phyloP scores from a whole-genome alignment of 2,113 vertebrate genomes.

The Pteruthius melanotis region DNA sequence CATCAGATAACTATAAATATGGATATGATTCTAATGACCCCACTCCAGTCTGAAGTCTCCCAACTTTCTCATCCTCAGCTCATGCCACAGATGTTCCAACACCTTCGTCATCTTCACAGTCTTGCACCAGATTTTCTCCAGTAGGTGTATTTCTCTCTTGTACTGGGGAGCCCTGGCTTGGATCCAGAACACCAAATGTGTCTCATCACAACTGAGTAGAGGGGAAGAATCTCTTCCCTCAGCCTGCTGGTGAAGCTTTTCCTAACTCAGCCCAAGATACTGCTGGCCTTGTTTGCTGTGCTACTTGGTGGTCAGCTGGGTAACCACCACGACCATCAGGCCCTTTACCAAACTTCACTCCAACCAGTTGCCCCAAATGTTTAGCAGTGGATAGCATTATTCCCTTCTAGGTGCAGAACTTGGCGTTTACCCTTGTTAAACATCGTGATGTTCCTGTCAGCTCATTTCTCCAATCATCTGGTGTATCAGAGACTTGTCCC shows the following conservation, averaged over 20 bases:
- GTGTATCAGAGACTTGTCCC: not conserved
- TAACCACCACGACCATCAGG: no score
- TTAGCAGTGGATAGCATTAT: not conserved
- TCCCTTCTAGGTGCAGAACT: not conserved
- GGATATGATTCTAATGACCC: not conserved
- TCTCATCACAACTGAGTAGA: not conserved
- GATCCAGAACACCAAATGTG: not conserved
- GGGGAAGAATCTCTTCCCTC: not conserved
- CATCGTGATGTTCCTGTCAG: not conserved
- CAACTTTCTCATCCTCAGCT: not conserved
- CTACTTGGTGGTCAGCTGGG: not conserved
- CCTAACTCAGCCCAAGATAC: not conserved
- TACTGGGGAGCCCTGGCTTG: not conserved
- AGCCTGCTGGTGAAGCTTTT: not conserved
- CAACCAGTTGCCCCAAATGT: fast-evolving
- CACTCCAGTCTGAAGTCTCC: not conserved
- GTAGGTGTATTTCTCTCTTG: not conserved
- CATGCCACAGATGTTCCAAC: not conserved
- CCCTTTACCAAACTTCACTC: not conserved
- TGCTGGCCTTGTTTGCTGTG: not conserved
- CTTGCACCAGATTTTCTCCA: not conserved
- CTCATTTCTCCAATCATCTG: not conserved
- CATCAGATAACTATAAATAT: not conserved
- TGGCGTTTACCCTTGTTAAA: not conserved
- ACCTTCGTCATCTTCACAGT: fast-evolving